Evolutionary conservation across 2,113 vertebrate species (phyloP).

Genomic region (Corvus moneduloides): DNA sequence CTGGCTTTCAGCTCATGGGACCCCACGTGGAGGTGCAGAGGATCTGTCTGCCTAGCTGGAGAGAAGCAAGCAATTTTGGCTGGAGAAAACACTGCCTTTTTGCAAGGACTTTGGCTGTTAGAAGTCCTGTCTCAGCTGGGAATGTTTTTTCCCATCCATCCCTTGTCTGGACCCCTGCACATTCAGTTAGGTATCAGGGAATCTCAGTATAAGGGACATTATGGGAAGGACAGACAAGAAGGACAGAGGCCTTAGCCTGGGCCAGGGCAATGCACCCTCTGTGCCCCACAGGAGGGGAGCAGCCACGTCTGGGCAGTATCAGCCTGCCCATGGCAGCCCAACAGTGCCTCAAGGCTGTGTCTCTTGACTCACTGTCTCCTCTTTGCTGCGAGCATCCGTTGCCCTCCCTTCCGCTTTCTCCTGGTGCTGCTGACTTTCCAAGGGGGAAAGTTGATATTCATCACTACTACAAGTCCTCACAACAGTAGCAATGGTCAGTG

Average conservation of each 20-base stretch:
- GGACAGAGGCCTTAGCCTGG: not conserved
- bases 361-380: not conserved
- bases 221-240: not conserved
- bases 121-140: not conserved
- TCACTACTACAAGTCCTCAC: not conserved
- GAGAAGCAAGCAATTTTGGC: not conserved
- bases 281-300: not conserved
- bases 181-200: not conserved
- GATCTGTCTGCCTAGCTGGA: not conserved
- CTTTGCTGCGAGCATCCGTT: not conserved
- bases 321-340: not conserved
- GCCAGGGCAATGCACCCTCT: not conserved
- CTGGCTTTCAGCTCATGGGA: not conserved
- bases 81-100: not conserved
- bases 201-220: not conserved
- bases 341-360: not conserved
- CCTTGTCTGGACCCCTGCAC: not conserved
- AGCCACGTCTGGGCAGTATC: not conserved
- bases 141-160: not conserved
- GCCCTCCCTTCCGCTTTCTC: not conserved
- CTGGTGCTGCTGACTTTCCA: not conserved
- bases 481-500: not conserved
- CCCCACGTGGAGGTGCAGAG: fast-evolving
- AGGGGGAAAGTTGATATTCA: not conserved
- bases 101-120: not conserved